phyloP scores from a whole-genome alignment of 2,888 invertebrate genomes.

The Cancer borealis region DNA sequence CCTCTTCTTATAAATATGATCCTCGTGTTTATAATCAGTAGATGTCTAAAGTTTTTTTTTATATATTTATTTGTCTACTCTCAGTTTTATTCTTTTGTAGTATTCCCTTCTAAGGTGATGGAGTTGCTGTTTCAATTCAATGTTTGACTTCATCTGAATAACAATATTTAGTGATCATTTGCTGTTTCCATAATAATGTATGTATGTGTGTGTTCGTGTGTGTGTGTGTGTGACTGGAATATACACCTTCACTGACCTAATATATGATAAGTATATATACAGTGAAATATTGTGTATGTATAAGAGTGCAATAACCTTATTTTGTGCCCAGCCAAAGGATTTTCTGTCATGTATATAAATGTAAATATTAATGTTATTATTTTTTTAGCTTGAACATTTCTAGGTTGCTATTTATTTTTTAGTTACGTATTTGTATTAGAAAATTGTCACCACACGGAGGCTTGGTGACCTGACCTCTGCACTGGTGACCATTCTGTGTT shows the following conservation, averaged over 20 bases:
- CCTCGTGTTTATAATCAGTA: neutral
- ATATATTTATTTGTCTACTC: neutral
- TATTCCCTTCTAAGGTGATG: neutral
- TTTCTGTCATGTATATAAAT: slow-evolving; percentile 58
- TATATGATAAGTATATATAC: neutral
- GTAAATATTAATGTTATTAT: slow-evolving; percentile 67
- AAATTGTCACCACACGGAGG: slow-evolving; percentile 41
- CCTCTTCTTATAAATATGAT: neutral
- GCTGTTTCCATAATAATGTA: neutral
- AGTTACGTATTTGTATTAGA: slow-evolving; percentile 16
- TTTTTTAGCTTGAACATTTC: slow-evolving; percentile 59
- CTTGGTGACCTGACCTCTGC: neutral
- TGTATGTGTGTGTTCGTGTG: neutral
- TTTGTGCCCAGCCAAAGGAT: slow-evolving; percentile 65
- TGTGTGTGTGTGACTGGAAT: neutral
- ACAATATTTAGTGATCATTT: neutral
- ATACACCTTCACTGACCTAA: neutral
- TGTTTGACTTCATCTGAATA: neutral
- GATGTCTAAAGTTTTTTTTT: neutral
- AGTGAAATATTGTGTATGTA: slow-evolving; percentile 16
- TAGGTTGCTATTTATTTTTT: slow-evolving; percentile 66
- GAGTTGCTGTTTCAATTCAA: neutral
- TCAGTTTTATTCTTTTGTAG: neutral
- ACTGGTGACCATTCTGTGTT: neutral
- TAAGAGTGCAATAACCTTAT: slow-evolving; percentile 61